phyloP scores from a whole-genome alignment of 1,140 invertebrate genomes.

The Copidosoma floridanum region DNA sequence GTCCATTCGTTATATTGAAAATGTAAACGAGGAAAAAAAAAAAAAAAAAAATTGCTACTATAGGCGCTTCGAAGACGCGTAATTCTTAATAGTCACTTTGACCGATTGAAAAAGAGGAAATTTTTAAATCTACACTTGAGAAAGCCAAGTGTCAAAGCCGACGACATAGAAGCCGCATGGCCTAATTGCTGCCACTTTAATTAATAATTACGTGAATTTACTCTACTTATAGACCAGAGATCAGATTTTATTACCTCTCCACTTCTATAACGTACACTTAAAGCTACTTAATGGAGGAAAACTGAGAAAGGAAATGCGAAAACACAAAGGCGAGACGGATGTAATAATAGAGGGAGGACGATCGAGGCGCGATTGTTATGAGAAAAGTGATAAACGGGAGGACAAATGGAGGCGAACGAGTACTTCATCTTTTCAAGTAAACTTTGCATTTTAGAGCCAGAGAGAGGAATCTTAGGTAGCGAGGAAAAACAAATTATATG shows the following conservation, averaged over 20 bases:
- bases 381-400: constrained; percentile 30
- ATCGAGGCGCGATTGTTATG: neutral
- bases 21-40: constrained; percentile 25
- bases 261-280: constrained; percentile 39
- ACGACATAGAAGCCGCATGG: constrained; percentile 55
- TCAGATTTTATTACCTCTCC: constrained; percentile 52
- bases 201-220: constrained; percentile 49
- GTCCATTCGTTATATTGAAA: constrained; percentile 14
- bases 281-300: no score
- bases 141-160: constrained; percentile 51
- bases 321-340: constrained; percentile 7
- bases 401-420: constrained; percentile 28
- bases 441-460: constrained; percentile 54
- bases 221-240: constrained; percentile 44
- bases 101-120: constrained; percentile 36
- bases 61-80: constrained; percentile 53
- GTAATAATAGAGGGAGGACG: neutral
- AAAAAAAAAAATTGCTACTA: constrained; percentile 49
- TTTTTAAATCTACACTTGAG: constrained; percentile 53
- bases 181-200: constrained; percentile 56
- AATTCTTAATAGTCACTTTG: constrained; percentile 50
- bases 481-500: constrained; percentile 32
- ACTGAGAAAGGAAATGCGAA: no score
- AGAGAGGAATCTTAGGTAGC: constrained; percentile 46
- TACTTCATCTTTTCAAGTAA: constrained; percentile 54